Conservation (phyloP, 2,113 vertebrate genomes). For the Oncorhynchus gorbuscha region DNA sequence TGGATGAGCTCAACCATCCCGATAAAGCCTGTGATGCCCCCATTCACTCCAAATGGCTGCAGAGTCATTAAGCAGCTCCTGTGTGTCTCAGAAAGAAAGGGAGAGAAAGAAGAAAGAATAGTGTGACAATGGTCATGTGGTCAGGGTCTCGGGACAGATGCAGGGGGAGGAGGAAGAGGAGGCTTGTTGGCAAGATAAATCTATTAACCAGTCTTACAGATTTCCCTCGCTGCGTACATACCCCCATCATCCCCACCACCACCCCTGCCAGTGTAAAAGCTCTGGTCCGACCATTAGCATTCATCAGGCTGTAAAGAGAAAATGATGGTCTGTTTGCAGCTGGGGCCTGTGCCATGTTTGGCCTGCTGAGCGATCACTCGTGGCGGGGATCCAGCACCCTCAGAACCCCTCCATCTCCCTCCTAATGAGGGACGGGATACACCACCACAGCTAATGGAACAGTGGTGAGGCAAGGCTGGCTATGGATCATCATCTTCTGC, state of each 20-base stretch:
- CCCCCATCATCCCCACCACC: conserved; percentile 4
- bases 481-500: conserved; percentile 9
- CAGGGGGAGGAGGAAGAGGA: conserved; percentile 28
- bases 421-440: conserved; percentile 41
- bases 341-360: conserved; percentile 40
- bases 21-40: not conserved
- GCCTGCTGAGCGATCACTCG: conserved; percentile 32
- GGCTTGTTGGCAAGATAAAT: conserved; percentile 42
- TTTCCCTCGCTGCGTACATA: conserved; percentile 47
- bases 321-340: conserved; percentile 33
- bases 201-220: conserved; percentile 60
- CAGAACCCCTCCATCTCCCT: conserved; percentile 3
- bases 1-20: not conserved
- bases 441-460: conserved; percentile 43
- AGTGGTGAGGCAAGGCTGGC: conserved; percentile 35
- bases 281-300: conserved; percentile 50
- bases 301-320: conserved; percentile 57
- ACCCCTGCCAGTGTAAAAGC: conserved; percentile 12
- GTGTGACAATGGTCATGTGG: conserved; percentile 52
- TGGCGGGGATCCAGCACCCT: conserved; percentile 1
- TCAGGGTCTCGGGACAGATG: conserved; percentile 53
- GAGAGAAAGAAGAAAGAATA: conserved; percentile 15
- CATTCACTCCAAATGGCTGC: not conserved
- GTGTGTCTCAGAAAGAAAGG: conserved; percentile 35
- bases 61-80: conserved; percentile 48